Base-by-base conservation (phyloP, 2,113 vertebrate genomes). In the Oreochromis spilurus region DNA sequence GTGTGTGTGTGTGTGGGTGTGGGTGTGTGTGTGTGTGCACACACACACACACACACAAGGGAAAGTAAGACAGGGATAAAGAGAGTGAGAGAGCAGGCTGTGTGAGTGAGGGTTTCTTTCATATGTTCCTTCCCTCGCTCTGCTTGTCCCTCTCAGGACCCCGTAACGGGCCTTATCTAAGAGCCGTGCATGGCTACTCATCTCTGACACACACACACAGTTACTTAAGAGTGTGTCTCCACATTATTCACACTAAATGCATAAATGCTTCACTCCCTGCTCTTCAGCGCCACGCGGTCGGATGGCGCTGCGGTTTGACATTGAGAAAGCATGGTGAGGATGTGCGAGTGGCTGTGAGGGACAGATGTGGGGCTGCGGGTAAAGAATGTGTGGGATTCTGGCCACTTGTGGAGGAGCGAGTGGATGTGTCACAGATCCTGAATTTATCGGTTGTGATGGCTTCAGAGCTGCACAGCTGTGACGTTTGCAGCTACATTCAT, bases 221-320 rank as follows among this genome's bases (percentile, higher is more conserved):
- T 84, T 65, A 84, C 88, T 92, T 87, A 89, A 75, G 82, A 89
- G 87, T 75, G 82, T 75, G 75, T 88, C 84, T 13, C 43, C 81
- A 83, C 79, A 91, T 92, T 91, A 90, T 94, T 92, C 93, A 92
- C 89, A 91, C 83, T 88, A 88, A 89, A 92, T 90, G 89, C 89
- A 60, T 88, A 92, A 91, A 91, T 54, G 79, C 79, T 80, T 81
- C 70, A 43, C 43, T 90, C 87, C 85, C 57, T 81, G 89, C 88
- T 87, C 88, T 89, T 90, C 88, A 90, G 87, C 88, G 75, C 52
- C 83, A 26, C 14, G 6, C 24, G 65, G 21, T 60, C 79, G 85
- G 90, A 21, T 70, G 58, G 79, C 4, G n/a, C 83, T 31, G 78
- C 5, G 53, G 45, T 90, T 84, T 92, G 89, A 93, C 91, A 92